Base-by-base conservation (phyloP, 2,797 vertebrate genomes). In the Tenualosa thibaudeaui region DNA sequence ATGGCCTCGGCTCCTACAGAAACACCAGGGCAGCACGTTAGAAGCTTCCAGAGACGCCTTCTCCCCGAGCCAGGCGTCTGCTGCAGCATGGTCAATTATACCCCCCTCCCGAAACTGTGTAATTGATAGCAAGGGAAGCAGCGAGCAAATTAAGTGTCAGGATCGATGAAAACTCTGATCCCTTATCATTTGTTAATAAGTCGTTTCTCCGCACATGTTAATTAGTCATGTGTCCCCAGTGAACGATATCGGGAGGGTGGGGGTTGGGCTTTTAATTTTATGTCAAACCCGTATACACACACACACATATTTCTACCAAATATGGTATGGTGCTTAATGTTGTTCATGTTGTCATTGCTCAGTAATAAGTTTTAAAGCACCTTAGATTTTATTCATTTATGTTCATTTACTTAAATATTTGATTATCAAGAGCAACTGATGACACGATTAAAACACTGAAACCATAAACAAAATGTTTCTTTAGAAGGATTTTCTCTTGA, bases 141-240 rank as follows among this genome's bases (percentile, higher is more conserved):
- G 89, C 92, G 93, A 94, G 95, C 94, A 94, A 95, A 96, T 96
- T 93, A 94, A 96, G 94, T 91, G 95, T 95, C 95, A 93, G 90
- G 92, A 95, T 95, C 94, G 92, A 96, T 96, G 95, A 95, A 93
- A 84, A 89, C 88, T 87, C 92, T 94, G 95, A 96, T 96, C 92
- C 94, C 93, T 96, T 96, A 95, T 95, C 93, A 94, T 96, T 96
- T 95, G 93, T 93, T 93, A 93, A 94, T 95, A 95, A 94, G 92
- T 93, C 90, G 85, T 96, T 95, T 94, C 92, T 37, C 92, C 94
- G 92, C 95, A 95, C 94, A 94, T 96, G 95, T 94, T 96, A 96
- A 96, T 96, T 93, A 94, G 93, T 94, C 89, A 89, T 19, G 54
- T 78, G 53, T 85, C 87, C 89, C 88, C 90, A 92, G 94, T 93